phyloP scores from a whole-genome alignment of 2,113 vertebrate genomes.

The Poeciliopsis prolifica region DNA sequence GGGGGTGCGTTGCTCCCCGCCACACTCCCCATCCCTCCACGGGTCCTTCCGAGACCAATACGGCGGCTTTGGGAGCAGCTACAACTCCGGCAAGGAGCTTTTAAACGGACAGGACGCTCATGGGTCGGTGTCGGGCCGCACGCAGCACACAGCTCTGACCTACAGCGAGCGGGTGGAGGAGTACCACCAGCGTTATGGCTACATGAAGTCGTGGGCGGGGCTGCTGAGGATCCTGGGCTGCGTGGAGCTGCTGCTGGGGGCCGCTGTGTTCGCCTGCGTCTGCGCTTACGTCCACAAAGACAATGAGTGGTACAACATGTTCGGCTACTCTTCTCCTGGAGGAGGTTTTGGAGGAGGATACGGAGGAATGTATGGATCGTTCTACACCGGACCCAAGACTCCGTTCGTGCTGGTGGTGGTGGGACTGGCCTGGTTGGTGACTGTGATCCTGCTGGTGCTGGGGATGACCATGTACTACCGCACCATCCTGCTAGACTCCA shows the following conservation, averaged over 20 bases:
- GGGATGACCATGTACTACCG: slow-evolving; percentile 99
- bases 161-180: slow-evolving; percentile 89
- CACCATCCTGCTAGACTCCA: slow-evolving; percentile 92
- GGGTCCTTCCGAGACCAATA: slow-evolving; percentile 81
- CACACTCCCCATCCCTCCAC: slow-evolving; percentile 79
- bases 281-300: slow-evolving; percentile 97
- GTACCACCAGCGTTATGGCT: slow-evolving; percentile 87
- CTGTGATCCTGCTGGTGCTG: slow-evolving; percentile 88
- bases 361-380: slow-evolving; percentile 53
- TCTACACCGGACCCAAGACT: slow-evolving; percentile 92
- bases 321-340: slow-evolving; percentile 88
- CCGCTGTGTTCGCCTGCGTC: slow-evolving; percentile 92
- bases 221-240: slow-evolving; percentile 90
- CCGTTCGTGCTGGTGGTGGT: slow-evolving; percentile 91
- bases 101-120: slow-evolving; percentile 74
- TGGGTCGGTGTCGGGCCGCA: slow-evolving; percentile 76
- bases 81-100: slow-evolving; percentile 80
- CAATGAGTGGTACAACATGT: slow-evolving; percentile 95
- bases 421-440: slow-evolving; percentile 89
- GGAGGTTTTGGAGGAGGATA: slow-evolving; percentile 66
- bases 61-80: slow-evolving; percentile 82
- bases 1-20: slow-evolving; percentile 88
- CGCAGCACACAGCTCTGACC: slow-evolving; percentile 76
- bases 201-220: slow-evolving; percentile 98
- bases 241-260: slow-evolving; percentile 90